Evolutionary conservation across 1,140 invertebrate species (phyloP).

Genomic region (Bombus huntii): DNA sequence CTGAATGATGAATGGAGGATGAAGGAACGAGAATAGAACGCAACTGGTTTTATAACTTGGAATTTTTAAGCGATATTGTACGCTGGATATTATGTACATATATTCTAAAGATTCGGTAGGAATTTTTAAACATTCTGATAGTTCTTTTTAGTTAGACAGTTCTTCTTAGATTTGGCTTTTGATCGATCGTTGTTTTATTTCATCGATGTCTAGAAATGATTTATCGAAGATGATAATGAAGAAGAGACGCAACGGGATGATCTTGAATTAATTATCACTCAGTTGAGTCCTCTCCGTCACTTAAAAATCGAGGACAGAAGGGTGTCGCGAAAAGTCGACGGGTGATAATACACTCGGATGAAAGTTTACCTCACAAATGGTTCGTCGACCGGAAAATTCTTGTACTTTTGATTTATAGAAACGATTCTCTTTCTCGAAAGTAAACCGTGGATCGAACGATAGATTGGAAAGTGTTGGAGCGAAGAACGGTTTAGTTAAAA

Average conservation of each 20-base stretch:
- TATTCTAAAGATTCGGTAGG: background rate
- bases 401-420: background rate
- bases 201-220: background rate
- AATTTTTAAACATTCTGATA: background rate
- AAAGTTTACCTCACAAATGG: slow-evolving; percentile 18
- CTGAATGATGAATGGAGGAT: background rate
- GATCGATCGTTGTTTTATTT: background rate
- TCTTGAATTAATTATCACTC: slow-evolving; percentile 42
- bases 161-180: background rate
- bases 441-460: background rate
- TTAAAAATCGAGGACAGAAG: slow-evolving; percentile 54
- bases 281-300: slow-evolving; percentile 32
- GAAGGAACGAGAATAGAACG: background rate
- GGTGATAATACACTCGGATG: slow-evolving; percentile 11
- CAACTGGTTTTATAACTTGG: background rate
- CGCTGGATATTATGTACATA: background rate
- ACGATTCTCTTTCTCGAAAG: background rate
- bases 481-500: background rate
- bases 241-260: slow-evolving; percentile 13
- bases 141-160: no score
- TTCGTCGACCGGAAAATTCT: slow-evolving; percentile 14
- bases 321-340: slow-evolving; percentile 28
- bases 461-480: background rate
- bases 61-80: background rate
- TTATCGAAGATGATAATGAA: background rate